Evolutionary conservation across 2,888 invertebrate genomes (phyloP).

Genomic region (Osmoderma eremita): DNA sequence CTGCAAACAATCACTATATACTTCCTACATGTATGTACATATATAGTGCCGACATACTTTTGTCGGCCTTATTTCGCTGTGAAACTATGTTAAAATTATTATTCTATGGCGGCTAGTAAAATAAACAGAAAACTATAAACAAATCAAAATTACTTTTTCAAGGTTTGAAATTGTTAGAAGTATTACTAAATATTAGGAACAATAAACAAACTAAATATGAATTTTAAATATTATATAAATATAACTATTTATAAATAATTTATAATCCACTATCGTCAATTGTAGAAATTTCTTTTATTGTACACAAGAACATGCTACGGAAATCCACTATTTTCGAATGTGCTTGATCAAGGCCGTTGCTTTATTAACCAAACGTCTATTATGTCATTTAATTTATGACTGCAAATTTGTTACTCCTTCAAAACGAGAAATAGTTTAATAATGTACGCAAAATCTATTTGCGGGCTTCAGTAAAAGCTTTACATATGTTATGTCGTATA

Average conservation of each 20-base stretch:
- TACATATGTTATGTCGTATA: not conserved
- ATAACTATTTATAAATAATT: too few relatives aligned
- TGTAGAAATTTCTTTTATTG: not conserved
- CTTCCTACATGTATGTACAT: not conserved
- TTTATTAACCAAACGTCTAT: not conserved
- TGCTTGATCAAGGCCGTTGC: constrained; percentile 12
- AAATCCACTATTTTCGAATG: too few relatives aligned
- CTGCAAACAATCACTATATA: too few relatives aligned
- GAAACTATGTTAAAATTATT: too few relatives aligned
- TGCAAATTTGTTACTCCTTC: too few relatives aligned
- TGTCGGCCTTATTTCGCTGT: too few relatives aligned
- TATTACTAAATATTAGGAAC: constrained; percentile 3
- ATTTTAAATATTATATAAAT: too few relatives aligned
- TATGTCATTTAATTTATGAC: too few relatives aligned
- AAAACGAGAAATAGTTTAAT: too few relatives aligned
- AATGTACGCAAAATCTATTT: not conserved
- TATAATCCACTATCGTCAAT: constrained; percentile 1
- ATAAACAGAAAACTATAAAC: too few relatives aligned
- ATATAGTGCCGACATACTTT: not conserved
- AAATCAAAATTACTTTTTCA: constrained; percentile 8
- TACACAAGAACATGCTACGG: not conserved
- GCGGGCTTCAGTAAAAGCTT: not conserved
- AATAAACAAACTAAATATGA: not conserved
- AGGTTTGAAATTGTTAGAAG: not conserved
- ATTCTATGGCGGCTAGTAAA: too few relatives aligned